Conservation (phyloP, 2,797 vertebrate genomes). For the Antrozous pallidus region DNA sequence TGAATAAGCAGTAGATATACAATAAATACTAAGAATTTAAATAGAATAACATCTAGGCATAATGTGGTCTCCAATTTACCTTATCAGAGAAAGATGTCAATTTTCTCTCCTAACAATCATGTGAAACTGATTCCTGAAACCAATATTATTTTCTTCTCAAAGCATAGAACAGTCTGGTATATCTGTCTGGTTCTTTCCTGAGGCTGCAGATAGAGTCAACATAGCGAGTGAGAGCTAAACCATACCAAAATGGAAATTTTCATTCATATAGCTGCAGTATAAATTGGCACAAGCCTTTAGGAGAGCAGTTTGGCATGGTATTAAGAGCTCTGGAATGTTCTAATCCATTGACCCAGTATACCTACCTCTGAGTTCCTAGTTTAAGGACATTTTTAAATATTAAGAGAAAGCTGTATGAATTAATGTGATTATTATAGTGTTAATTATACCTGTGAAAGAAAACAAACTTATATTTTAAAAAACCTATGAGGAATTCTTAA, state of each 20-base stretch:
- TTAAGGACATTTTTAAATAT: background rate
- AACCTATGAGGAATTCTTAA: background rate
- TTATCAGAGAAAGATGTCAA: constrained; percentile 14
- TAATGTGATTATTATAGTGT: background rate
- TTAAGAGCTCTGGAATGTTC: background rate
- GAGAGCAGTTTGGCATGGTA: background rate
- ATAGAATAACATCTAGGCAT: background rate
- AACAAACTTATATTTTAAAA: background rate
- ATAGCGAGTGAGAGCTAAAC: background rate
- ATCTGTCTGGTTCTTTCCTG: background rate
- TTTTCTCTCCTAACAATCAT: constrained; percentile 33
- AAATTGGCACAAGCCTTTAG: background rate
- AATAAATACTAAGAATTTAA: constrained; percentile 46
- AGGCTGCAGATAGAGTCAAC: background rate
- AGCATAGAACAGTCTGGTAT: background rate
- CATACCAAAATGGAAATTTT: background rate
- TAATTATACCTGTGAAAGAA: background rate
- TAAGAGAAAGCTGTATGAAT: background rate
- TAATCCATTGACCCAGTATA: background rate
- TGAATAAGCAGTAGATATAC: constrained; percentile 26
- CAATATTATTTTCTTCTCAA: background rate
- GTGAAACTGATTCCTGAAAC: background rate
- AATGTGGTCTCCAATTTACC: constrained; percentile 2
- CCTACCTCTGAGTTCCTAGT: background rate
- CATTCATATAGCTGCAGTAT: background rate